These are phyloP conservation scores for Drosophila tanythrix DNA, from an alignment of 2,888 invertebrate species.

Conservation along the genomic window DNA sequence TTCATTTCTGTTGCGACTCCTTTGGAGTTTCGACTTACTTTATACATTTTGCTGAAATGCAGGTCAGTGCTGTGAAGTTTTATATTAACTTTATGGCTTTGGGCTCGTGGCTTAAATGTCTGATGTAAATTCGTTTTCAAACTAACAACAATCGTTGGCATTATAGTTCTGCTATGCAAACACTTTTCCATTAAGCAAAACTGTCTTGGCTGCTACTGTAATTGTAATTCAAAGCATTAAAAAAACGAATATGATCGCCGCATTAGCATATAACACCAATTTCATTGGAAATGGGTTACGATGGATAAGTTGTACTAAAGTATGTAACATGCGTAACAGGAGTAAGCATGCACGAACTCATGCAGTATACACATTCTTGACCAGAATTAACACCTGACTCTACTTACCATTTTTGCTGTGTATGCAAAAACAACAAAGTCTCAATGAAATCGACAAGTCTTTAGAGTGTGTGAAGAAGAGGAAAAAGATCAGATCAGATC, in stretches of 20 bases:
- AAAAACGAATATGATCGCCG: background rate
- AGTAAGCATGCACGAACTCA: background rate
- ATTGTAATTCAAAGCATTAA: background rate
- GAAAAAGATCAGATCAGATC: too few species aligned
- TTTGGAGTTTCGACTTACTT: slow-evolving; percentile 41
- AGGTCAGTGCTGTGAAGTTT: slow-evolving; percentile 69
- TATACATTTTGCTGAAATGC: slow-evolving; percentile 57
- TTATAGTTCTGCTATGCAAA: slow-evolving; percentile 44
- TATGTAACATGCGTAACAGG: too few species aligned
- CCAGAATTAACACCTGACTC: background rate
- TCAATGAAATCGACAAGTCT: too few species aligned
- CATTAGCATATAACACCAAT: too few species aligned
- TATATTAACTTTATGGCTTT: slow-evolving; percentile 54
- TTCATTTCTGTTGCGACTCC: slow-evolving; percentile 69
- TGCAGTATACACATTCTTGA: background rate
- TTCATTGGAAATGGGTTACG: too few species aligned
- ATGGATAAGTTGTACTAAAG: too few species aligned
- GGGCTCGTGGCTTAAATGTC: slow-evolving; percentile 43
- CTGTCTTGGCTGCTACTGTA: slow-evolving; percentile 23
- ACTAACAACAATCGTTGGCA: slow-evolving; percentile 35
- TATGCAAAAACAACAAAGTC: too few species aligned
- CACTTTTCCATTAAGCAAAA: slow-evolving; percentile 28
- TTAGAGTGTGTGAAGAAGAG: too few species aligned
- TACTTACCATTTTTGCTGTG: too few species aligned
- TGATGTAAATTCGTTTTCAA: slow-evolving; percentile 29